Conservation (phyloP, 2,113 vertebrate species). For the Chrysochloris asiatica region DNA sequence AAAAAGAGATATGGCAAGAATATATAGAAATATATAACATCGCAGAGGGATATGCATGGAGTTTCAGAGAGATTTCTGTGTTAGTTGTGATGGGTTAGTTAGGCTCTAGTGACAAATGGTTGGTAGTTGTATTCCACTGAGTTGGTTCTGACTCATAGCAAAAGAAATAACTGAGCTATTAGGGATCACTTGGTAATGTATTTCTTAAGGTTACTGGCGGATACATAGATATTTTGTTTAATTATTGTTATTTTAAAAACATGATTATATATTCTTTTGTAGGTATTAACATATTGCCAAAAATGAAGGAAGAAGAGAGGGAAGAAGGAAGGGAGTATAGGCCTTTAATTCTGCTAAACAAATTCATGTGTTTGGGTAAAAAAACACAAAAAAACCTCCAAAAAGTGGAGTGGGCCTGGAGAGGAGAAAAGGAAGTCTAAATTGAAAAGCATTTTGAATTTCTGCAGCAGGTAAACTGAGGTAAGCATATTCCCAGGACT, state of each 20-base stretch:
- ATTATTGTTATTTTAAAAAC: background rate
- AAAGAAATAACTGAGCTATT: background rate
- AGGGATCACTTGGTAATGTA: background rate
- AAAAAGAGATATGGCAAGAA: too few species aligned
- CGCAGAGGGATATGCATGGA: background rate
- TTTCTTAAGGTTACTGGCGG: background rate
- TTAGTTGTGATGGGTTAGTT: background rate
- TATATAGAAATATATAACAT: too few species aligned
- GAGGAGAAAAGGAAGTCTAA: background rate
- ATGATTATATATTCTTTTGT: background rate
- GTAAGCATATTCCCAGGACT: background rate
- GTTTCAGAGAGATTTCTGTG: background rate
- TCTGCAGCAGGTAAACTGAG: background rate
- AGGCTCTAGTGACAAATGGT: background rate
- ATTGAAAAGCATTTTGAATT: background rate
- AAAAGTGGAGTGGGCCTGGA: background rate
- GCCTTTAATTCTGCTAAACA: background rate
- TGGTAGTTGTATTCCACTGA: too few species aligned
- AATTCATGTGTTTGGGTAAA: background rate
- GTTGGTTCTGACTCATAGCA: background rate
- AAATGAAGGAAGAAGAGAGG: background rate
- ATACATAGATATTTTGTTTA: background rate
- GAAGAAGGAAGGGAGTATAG: background rate
- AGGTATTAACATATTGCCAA: background rate
- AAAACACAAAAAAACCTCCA: background rate